Percentiles rank a stretch among this genome's conserved stretches.
These are phyloP conservation scores for Neodontobutis hainanensis DNA, from an alignment of 2,113 vertebrate species.

Conservation along the genomic window DNA sequence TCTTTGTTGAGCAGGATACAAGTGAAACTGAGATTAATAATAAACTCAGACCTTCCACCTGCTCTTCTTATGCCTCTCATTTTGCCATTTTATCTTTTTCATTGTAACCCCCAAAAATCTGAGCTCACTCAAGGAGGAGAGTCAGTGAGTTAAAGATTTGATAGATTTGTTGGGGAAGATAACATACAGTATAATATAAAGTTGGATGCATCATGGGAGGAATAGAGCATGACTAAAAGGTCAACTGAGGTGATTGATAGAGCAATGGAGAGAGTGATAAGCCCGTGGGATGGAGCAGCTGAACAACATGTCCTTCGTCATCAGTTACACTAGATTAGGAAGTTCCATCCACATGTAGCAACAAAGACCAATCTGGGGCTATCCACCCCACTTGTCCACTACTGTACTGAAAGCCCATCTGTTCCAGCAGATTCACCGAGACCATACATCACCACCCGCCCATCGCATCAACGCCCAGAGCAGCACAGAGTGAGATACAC, in stretches of 20 bases:
- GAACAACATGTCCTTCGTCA: conserved; percentile 60
- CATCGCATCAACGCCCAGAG: conserved; percentile 14
- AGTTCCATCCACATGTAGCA: conserved; percentile 44
- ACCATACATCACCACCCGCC: conserved; percentile 39
- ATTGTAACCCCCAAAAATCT: conserved; percentile 14
- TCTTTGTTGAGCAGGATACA: conserved; percentile 49
- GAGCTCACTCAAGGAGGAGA: conserved; percentile 17
- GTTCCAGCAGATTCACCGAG: conserved; percentile 26
- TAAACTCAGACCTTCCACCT: conserved; percentile 46
- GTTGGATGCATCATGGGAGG: conserved; percentile 46
- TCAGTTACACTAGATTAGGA: conserved; percentile 71
- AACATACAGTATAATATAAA: conserved; percentile 35
- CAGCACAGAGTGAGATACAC: conserved; percentile 17
- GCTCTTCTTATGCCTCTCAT: conserved; percentile 21
- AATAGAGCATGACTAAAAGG: conserved; percentile 51
- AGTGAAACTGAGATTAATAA: conserved; percentile 51
- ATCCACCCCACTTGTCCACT: conserved; percentile 35
- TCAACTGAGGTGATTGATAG: conserved; percentile 63
- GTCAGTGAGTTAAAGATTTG: neutral
- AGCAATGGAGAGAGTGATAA: conserved; percentile 34
- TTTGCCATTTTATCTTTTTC: conserved; percentile 30
- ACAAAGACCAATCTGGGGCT: conserved; percentile 60
- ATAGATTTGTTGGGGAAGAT: conserved; percentile 8
- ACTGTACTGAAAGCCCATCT: conserved; percentile 52
- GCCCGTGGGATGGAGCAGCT: conserved; percentile 61